These are phyloP conservation scores for Agonopterix heracliana DNA, from an alignment of 2,888 invertebrate species.

Conservation along the genomic window DNA sequence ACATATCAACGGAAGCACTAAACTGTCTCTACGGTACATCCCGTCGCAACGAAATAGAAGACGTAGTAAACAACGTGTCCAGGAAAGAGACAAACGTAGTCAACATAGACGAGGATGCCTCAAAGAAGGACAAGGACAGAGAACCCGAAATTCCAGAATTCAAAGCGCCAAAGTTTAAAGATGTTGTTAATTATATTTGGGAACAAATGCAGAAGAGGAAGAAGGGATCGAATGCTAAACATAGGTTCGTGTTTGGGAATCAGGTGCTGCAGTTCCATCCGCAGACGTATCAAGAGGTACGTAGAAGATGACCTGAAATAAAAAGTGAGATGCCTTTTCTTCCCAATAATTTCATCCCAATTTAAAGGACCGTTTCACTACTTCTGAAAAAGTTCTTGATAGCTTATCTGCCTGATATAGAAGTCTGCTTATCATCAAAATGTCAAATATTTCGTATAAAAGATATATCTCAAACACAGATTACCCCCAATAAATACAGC, in stretches of 20 bases:
- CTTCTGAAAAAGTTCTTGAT: no score
- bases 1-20: constrained; percentile 83
- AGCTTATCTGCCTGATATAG: no score
- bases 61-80: constrained; percentile 63
- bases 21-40: constrained; percentile 85
- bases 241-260: constrained; percentile 78
- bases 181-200: constrained; percentile 83
- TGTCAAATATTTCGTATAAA: no score
- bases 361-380: no score
- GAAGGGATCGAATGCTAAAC: constrained; percentile 72
- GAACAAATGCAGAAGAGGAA: constrained; percentile 79
- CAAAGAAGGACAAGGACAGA: constrained; percentile 58
- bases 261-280: constrained; percentile 83
- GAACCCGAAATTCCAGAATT: constrained; percentile 42
- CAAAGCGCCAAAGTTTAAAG: constrained; percentile 82
- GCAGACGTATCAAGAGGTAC: constrained; percentile 83
- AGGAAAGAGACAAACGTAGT: constrained; percentile 51
- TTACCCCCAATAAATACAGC: no score
- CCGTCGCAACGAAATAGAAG: constrained; percentile 65
- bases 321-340: not conserved
- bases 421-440: no score
- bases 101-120: constrained; percentile 46
- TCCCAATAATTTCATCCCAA: no score
- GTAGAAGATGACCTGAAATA: constrained; percentile 9
- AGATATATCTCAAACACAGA: no score